Base-by-base conservation (phyloP, 2,888 invertebrate species). In the Drosophila tripunctata region DNA sequence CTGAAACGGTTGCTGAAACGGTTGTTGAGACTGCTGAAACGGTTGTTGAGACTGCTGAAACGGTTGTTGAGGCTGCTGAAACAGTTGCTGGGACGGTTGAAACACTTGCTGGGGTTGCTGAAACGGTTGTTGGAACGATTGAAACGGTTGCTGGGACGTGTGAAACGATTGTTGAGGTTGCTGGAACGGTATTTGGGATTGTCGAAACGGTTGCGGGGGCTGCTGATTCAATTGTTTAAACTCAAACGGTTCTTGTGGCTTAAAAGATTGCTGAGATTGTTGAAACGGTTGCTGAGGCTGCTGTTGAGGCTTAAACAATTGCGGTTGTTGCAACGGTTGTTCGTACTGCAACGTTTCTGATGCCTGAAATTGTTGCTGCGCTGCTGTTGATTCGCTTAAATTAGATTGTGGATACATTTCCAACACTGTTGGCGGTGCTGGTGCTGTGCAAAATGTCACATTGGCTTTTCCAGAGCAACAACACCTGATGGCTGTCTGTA, bases 11-110 rank as follows among this genome's bases (percentile, higher is more conserved):
- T 33, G 55, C 7, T 33, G 36, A 1, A 50, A 57, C 1, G 27
- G 51, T 1, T 8, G 33, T 2, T 44, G 19, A 8, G 27, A 24
- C 38, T 52, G 36, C 10, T 38, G 50, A 1, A 50, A 57, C 1
- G 27, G 51, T 14, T 8, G 31, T 19, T 54, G 54, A 19, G 17
- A 40, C 19, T 35, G 38, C 10, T 38, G 50, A 1, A 50, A 57
- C 1, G 27, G 51, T 8, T 44, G 67, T 15, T 50, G 35, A 15
- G 35, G 8, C 5, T 24, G 35, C 8, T 45, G 50, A 19, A 3
- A 33, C 31, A 22, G 40, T 12, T 12, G 22, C 3, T 12, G 12
- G 4, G 21, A 6, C 5, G 14, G 35, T n/a, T 45, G 50, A 19
- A 3, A 33, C 31, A 22, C 22, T 12, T 12, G 22, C 3, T 12